Conservation (phyloP, 1,140 invertebrate genomes). For the Pogonomyrmex californicus region DNA sequence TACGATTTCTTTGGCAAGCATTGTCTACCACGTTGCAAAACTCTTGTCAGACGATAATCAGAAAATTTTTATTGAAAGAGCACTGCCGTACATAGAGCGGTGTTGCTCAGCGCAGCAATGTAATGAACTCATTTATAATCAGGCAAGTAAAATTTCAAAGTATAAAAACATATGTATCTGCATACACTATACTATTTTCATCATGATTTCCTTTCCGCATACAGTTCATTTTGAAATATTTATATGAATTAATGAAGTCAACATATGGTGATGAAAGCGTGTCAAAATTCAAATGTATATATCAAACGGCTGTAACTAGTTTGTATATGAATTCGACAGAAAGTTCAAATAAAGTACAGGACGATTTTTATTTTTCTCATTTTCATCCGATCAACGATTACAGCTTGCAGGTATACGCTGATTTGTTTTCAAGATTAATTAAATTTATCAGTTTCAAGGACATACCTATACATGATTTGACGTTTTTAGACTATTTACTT, state of each 20-base stretch:
- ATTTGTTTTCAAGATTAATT: conserved; percentile 31
- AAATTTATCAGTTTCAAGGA: too few relatives aligned
- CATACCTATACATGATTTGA: too few relatives aligned
- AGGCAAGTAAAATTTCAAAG: conserved; percentile 84
- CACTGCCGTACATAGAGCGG: conserved; percentile 88
- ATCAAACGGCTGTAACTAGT: conserved; percentile 77
- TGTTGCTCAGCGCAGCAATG: conserved; percentile 94
- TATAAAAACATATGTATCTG: neutral
- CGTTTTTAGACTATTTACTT: conserved; percentile 88
- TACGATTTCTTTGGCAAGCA: conserved; percentile 87
- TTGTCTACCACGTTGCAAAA: conserved; percentile 86
- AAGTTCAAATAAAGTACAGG: conserved; percentile 86
- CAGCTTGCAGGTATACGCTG: conserved; percentile 86
- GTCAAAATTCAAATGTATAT: conserved; percentile 83
- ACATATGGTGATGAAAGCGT: conserved; percentile 83
- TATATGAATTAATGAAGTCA: conserved; percentile 86
- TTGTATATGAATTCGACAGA: conserved; percentile 86
- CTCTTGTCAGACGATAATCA: conserved; percentile 73
- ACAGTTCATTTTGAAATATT: conserved; percentile 86
- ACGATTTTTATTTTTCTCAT: conserved; percentile 89
- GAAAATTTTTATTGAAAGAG: conserved; percentile 81
- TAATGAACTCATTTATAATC: conserved; percentile 92
- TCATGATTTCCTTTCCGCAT: conserved; percentile 47
- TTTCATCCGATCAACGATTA: conserved; percentile 88
- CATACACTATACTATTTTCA: neutral